Evolutionary conservation across 2,797 vertebrate species (phyloP).

Genomic region (Erpetoichthys calabaricus): DNA sequence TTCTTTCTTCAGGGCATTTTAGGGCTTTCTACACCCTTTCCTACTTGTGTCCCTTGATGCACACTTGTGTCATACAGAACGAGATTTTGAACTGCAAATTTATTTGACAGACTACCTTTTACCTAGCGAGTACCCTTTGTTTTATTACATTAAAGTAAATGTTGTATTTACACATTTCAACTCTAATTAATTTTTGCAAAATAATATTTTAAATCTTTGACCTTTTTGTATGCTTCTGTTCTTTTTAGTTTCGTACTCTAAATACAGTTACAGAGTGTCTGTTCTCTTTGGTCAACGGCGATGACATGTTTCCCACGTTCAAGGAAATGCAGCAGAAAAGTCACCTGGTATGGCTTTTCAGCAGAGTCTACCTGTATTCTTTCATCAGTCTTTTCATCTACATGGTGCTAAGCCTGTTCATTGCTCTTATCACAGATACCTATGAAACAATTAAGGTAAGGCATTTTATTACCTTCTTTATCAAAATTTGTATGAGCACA

Average conservation of each 20-base stretch:
- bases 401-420: constrained; percentile 94
- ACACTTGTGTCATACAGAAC: too few species aligned
- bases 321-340: constrained; percentile 69
- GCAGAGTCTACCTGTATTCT: constrained; percentile 80
- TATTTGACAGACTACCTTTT: too few species aligned
- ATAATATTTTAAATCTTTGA: too few species aligned
- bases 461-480: not conserved
- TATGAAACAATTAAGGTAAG: constrained; percentile 92
- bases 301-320: constrained; percentile 87
- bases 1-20: too few species aligned
- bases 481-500: not conserved
- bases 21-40: too few species aligned
- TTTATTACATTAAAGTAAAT: not conserved
- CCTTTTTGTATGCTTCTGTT: constrained; percentile 1
- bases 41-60: too few species aligned
- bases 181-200: too few species aligned
- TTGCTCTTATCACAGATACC: constrained; percentile 83
- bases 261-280: constrained; percentile 80
- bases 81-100: too few species aligned
- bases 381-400: constrained; percentile 92
- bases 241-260: constrained; percentile 70
- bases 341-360: constrained; percentile 86
- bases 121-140: not conserved
- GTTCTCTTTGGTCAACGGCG: constrained; percentile 87
- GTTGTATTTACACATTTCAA: too few species aligned